A percentile compares a stretch with the other conserved stretches of the same genome.
phyloP scores from a whole-genome alignment of 2,797 vertebrate genomes.

The Pangasius macronema region DNA sequence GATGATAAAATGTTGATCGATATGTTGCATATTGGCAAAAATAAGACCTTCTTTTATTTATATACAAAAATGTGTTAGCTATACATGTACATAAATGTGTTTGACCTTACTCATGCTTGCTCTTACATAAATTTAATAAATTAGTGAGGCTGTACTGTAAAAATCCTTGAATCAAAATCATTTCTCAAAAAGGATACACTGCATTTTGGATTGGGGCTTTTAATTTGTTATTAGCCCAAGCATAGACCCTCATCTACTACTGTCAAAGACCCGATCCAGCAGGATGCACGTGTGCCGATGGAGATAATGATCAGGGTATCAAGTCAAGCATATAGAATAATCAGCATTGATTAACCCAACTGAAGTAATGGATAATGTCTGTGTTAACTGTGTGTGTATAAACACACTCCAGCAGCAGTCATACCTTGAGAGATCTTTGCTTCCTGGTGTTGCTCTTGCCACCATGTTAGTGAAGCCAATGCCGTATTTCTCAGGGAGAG shows the following conservation, averaged over 20 bases:
- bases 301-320: background rate
- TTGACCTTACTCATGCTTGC: background rate
- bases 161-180: too few relatives aligned
- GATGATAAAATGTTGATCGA: too few relatives aligned
- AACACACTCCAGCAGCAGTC: background rate
- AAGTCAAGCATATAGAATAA: background rate
- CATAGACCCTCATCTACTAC: background rate
- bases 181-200: too few relatives aligned
- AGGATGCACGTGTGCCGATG: background rate
- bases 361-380: background rate
- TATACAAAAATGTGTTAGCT: background rate
- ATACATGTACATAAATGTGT: background rate
- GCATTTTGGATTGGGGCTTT: background rate
- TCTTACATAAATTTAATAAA: background rate
- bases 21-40: background rate
- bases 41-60: background rate
- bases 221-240: background rate
- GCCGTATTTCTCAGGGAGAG: slow-evolving; percentile 89
- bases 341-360: background rate
- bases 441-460: slow-evolving; percentile 92
- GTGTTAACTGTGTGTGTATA: background rate
- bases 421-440: slow-evolving; percentile 95
- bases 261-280: background rate
- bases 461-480: slow-evolving; percentile 99
- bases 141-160: background rate